A percentile compares a stretch with the other conserved stretches of the same genome.
These are phyloP conservation scores for Vollenhovia emeryi DNA, from an alignment of 1,140 invertebrate genomes.

Conservation along the genomic window DNA sequence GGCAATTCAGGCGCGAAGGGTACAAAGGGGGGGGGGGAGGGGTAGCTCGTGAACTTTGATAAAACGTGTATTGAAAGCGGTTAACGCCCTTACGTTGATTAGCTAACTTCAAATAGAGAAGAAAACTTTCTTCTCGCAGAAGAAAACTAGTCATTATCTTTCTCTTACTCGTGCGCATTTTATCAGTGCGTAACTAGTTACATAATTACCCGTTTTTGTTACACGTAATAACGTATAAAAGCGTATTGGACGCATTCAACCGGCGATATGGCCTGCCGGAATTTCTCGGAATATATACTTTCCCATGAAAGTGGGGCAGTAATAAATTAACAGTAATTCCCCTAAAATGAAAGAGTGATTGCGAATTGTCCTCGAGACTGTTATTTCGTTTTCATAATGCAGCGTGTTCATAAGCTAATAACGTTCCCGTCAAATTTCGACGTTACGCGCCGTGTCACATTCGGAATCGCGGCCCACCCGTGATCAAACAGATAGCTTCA, in stretches of 20 bases:
- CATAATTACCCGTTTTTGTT: constrained; percentile 41
- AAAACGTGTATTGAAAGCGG: background rate
- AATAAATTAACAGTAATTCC: constrained; percentile 32
- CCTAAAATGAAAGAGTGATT: background rate
- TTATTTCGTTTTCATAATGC: background rate
- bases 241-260: constrained; percentile 6
- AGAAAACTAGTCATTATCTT: constrained; percentile 6
- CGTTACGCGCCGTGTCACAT: background rate
- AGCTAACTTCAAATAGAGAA: background rate
- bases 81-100: background rate
- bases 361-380: constrained; percentile 5
- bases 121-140: background rate
- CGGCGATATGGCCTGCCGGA: background rate
- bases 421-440: background rate
- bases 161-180: background rate
- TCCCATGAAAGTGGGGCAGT: constrained; percentile 36
- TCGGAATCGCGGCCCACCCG: background rate
- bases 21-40: background rate
- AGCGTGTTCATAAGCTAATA: background rate
- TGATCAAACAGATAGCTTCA: background rate
- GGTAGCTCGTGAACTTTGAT: background rate
- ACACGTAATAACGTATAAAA: constrained; percentile 26
- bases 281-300: constrained; percentile 41
- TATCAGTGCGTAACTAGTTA: constrained; percentile 30
- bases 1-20: background rate